These are phyloP conservation scores for Leptonema lineaticorne DNA, from an alignment of 1,140 invertebrate genomes.

Conservation along the genomic window DNA sequence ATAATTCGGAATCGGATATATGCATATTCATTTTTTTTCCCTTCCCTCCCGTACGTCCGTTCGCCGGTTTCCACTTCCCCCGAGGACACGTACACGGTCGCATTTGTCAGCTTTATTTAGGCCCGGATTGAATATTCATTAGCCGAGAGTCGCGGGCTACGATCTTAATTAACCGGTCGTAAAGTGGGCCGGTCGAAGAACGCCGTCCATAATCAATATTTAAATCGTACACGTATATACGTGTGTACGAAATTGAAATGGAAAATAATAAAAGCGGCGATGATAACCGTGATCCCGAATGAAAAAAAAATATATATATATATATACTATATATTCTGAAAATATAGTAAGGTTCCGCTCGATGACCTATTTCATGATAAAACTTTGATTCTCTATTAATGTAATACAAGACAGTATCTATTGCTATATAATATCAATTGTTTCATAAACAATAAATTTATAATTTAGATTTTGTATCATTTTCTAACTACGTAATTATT, in stretches of 20 bases:
- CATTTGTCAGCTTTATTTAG: slow-evolving; percentile 27
- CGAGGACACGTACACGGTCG: background rate
- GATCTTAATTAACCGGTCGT: slow-evolving; percentile 26
- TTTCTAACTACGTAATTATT: too few relatives aligned
- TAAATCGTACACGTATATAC: background rate
- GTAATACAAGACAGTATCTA: too few relatives aligned
- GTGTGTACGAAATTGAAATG: background rate
- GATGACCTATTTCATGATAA: too few relatives aligned
- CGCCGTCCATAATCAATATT: slow-evolving; percentile 3
- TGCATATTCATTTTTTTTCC: background rate
- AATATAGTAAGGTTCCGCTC: too few relatives aligned
- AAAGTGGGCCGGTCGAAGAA: slow-evolving; percentile 16
- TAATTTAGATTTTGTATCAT: too few relatives aligned
- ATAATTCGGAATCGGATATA: background rate
- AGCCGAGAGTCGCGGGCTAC: slow-evolving; percentile 7
- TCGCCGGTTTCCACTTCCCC: background rate
- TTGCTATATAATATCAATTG: too few relatives aligned
- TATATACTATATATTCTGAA: too few relatives aligned
- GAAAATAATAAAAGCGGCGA: background rate
- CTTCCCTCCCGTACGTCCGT: background rate
- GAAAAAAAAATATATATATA: too few relatives aligned
- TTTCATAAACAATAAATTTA: too few relatives aligned
- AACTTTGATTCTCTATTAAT: too few relatives aligned
- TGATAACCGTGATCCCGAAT: too few relatives aligned
- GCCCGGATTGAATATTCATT: slow-evolving; percentile 25